Base-by-base conservation (phyloP, 92 coral and sea anemone genomes). In the Parazoanthus swiftii region DNA sequence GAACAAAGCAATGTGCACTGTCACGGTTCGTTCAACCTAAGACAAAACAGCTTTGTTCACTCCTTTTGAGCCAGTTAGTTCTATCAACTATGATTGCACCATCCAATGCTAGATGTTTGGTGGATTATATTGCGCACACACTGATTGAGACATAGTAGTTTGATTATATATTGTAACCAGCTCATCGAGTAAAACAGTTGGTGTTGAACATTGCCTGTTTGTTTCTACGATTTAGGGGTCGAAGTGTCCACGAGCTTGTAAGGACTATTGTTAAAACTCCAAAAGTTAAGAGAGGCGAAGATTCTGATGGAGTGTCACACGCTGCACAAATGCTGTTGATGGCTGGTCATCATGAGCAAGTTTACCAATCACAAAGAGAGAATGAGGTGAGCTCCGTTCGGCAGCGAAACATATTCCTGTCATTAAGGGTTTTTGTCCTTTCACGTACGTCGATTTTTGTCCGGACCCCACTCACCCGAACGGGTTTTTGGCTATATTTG, bases 311-410 rank as follows among this genome's bases (percentile, higher is more conserved):
- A 7, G 90, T 95, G 82, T 95, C 98, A 37, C 94, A 90, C 7
- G 98, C 98, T 0, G 98, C 98, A 5, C 94, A 95, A 48, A 94
- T 88, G 68, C 88, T 95, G 84, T 51, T 93, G 85, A 85, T 86
- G 77, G 78, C 51, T 23, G 94, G 94, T n/a, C 68, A 91, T n/a
- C 73, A 85, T 42, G 89, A 85, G 50, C 80, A 92, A 46, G 70
- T 87, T 77, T 78, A 36, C 67, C 84, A 81, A 5, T 63, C 89
- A 8, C 80, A 81, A 56, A 79, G 81, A 88, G 92, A 89, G 51
- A 89, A 86, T 6, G 94, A 92, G 90, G 94, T 92, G 10, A 37
- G 85, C 43, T 58, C 29, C 38, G 11, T 54, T 51, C 11, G 58
- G 56, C 56, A 8, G 6, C 11, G 56, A 1, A 7, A 6, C 11